Evolutionary conservation across 2,888 invertebrate genomes (phyloP).

Genomic region (Automeris io): DNA sequence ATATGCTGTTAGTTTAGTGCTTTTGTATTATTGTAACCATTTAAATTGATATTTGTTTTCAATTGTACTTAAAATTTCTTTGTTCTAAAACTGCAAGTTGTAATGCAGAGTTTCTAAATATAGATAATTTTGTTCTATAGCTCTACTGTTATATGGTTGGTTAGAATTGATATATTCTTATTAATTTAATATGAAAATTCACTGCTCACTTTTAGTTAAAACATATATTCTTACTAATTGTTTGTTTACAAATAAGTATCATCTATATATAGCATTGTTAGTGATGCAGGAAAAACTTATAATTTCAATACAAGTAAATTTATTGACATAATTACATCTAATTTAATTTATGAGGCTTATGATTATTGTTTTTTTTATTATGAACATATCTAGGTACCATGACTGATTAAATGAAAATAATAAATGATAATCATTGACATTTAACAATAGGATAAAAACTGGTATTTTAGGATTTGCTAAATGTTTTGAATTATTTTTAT

Average conservation of each 20-base stretch:
- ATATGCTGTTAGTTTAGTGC: conserved; percentile 2
- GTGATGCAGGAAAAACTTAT: too few species aligned
- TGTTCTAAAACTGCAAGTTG: conserved; percentile 69
- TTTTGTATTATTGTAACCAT: conserved; percentile 6
- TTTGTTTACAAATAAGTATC: not conserved
- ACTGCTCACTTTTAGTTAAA: not conserved
- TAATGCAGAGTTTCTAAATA: conserved; percentile 24
- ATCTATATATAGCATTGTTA: too few species aligned
- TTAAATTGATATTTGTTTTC: conserved; percentile 7
- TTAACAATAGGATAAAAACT: too few species aligned
- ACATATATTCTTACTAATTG: not conserved
- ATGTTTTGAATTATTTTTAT: too few species aligned
- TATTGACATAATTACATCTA: too few species aligned
- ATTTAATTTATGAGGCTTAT: too few species aligned
- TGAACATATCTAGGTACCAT: too few species aligned
- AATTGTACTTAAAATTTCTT: conserved; percentile 31
- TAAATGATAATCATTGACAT: too few species aligned
- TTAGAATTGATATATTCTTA: not conserved
- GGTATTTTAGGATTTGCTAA: too few species aligned
- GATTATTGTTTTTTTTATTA: too few species aligned
- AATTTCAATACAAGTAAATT: too few species aligned
- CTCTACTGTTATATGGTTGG: conserved; percentile 5
- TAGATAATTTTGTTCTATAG: conserved; percentile 8
- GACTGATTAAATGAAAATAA: too few species aligned
- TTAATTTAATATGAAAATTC: not conserved